Conservation (phyloP, 2,113 vertebrate genomes). For the Lagopus leucura region DNA sequence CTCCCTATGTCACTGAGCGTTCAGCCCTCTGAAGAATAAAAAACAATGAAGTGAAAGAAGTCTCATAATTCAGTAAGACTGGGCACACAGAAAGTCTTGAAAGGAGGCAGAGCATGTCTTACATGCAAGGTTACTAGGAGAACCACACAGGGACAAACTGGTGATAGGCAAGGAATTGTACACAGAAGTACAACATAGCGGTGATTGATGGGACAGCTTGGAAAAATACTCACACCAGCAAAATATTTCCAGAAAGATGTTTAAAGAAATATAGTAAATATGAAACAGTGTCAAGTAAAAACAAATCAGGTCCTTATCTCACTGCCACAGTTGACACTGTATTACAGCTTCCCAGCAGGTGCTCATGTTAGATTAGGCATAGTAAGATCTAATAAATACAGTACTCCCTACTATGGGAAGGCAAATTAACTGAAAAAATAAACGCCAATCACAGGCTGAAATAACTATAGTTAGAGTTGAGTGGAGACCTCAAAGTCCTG, state of each 20-base stretch:
- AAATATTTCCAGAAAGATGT: slow-evolving; percentile 16
- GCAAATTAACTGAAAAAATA: slow-evolving; percentile 55
- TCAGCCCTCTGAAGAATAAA: neutral
- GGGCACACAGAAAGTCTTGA: neutral
- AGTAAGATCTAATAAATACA: slow-evolving; percentile 19
- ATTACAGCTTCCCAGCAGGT: slow-evolving; percentile 53
- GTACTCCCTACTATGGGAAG: neutral
- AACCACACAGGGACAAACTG: neutral
- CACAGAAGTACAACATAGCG: neutral
- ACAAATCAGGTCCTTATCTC: slow-evolving; percentile 53
- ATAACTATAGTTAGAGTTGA: neutral
- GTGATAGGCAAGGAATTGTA: neutral
- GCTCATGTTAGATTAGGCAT: slow-evolving; percentile 7
- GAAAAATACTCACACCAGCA: slow-evolving; percentile 9
- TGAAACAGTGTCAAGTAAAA: slow-evolving; percentile 41
- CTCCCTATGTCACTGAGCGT: neutral
- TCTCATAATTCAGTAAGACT: neutral
- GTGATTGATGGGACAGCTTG: slow-evolving; percentile 7
- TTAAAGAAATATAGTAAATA: slow-evolving; percentile 35
- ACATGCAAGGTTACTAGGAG: neutral
- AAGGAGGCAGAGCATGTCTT: neutral
- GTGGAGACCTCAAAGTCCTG: neutral
- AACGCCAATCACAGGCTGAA: slow-evolving; percentile 6
- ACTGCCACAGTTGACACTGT: neutral
- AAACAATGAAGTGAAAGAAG: neutral